Percentiles rank a stretch among this genome's conserved stretches.
phyloP scores from a whole-genome alignment of 2,797 vertebrate species.

The Potorous gilbertii region DNA sequence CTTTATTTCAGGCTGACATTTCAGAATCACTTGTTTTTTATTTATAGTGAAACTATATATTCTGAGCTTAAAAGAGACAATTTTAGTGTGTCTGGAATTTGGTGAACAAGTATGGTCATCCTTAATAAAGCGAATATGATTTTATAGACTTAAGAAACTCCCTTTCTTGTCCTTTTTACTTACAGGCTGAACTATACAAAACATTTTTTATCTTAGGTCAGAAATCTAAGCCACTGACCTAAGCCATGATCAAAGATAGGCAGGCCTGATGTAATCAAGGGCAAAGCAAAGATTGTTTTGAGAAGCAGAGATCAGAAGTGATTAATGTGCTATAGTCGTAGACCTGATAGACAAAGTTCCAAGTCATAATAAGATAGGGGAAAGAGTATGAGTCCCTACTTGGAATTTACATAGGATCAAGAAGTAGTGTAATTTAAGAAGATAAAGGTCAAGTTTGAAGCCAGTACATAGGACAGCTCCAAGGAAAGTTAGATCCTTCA shows the following conservation, averaged over 20 bases:
- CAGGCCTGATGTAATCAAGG: not conserved
- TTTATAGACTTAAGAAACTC: not conserved
- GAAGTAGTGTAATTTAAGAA: not conserved
- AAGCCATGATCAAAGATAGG: not conserved
- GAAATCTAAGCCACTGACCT: slow-evolving; percentile 8
- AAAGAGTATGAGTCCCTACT: not conserved
- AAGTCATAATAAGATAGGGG: not conserved
- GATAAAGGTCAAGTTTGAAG: not conserved
- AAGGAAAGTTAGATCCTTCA: not conserved
- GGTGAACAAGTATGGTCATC: not conserved
- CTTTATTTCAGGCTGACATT: not conserved
- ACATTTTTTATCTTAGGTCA: not conserved
- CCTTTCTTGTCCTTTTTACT: not conserved
- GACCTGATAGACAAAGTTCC: not conserved
- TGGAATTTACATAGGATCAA: not conserved
- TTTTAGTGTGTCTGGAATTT: slow-evolving; percentile 28
- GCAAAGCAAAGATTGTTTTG: not conserved
- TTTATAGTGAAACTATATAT: not conserved
- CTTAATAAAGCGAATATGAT: not conserved
- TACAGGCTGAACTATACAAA: not conserved
- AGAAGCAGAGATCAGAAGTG: not conserved
- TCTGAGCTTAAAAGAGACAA: not conserved
- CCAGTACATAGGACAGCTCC: not conserved
- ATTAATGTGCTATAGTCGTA: not conserved
- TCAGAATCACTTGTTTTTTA: not conserved